Evolutionary conservation across 2,888 invertebrate genomes (phyloP).

Genomic region (Lepidochitona cinerea): DNA sequence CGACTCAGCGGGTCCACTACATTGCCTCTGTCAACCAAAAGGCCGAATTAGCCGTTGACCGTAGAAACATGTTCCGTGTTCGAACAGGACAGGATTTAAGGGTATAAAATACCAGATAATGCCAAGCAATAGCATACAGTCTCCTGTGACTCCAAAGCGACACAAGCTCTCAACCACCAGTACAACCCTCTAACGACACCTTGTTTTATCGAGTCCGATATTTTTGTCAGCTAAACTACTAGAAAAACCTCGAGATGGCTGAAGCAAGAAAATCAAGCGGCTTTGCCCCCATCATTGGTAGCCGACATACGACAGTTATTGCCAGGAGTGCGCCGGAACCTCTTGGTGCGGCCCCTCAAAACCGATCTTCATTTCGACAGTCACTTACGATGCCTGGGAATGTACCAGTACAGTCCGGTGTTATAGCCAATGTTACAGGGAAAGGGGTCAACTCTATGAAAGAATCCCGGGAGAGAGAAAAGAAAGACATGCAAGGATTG

Average conservation of each 20-base stretch:
- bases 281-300: not conserved
- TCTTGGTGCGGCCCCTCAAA: not conserved
- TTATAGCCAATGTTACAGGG: slow-evolving; percentile 43
- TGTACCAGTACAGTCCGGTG: slow-evolving; percentile 24
- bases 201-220: too few relatives aligned
- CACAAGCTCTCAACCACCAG: too few relatives aligned
- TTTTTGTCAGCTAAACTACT: too few relatives aligned
- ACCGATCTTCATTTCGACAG: not conserved
- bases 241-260: not conserved
- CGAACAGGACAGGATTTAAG: too few relatives aligned
- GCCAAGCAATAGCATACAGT: too few relatives aligned
- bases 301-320: slow-evolving; percentile 1
- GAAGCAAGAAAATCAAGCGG: not conserved
- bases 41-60: too few relatives aligned
- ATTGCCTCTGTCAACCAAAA: too few relatives aligned
- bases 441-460: slow-evolving; percentile 69
- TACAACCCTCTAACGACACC: too few relatives aligned
- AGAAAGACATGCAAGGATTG: slow-evolving; percentile 72
- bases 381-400: not conserved
- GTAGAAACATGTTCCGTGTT: too few relatives aligned
- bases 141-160: too few relatives aligned
- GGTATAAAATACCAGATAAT: too few relatives aligned
- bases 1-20: too few relatives aligned
- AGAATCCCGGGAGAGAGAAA: slow-evolving; percentile 71
- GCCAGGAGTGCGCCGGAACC: not conserved